phyloP scores from a whole-genome alignment of 1,140 invertebrate species.

The Scaptodrosophila lebanonensis region DNA sequence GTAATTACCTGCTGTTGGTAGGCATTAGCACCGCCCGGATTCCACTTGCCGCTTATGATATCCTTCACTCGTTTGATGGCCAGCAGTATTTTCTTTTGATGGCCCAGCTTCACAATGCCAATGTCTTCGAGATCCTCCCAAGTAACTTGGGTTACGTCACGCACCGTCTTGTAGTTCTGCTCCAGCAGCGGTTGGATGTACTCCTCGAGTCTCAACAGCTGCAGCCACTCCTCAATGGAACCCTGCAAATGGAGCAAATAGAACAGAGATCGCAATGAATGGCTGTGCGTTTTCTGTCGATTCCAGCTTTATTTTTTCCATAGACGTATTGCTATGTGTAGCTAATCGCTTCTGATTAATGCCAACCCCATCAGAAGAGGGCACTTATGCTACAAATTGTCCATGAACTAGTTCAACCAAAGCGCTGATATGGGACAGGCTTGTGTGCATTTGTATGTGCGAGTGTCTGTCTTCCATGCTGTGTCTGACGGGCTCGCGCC shows the following conservation, averaged over 20 bases:
- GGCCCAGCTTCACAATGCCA: slow-evolving; percentile 95
- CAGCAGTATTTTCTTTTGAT: slow-evolving; percentile 98
- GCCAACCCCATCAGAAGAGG: slow-evolving; percentile 13
- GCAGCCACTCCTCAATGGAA: slow-evolving; percentile 95
- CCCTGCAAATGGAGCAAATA: slow-evolving; percentile 79
- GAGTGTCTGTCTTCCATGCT: slow-evolving; percentile 9
- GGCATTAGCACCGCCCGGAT: slow-evolving; percentile 66
- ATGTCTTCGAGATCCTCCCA: slow-evolving; percentile 99
- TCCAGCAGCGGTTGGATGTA: slow-evolving; percentile 91
- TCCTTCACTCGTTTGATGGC: slow-evolving; percentile 98
- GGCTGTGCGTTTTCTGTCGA: slow-evolving; percentile 23
- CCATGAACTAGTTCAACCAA: slow-evolving; percentile 65
- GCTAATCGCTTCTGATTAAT: slow-evolving; percentile 59
- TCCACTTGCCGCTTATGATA: slow-evolving; percentile 90
- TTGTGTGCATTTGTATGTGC: neutral
- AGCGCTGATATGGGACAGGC: slow-evolving; percentile 31
- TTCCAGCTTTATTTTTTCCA: slow-evolving; percentile 16
- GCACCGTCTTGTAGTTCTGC: slow-evolving; percentile 95
- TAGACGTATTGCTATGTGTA: neutral
- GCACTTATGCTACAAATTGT: slow-evolving; percentile 58
- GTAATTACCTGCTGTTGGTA: slow-evolving; percentile 76
- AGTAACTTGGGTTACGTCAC: slow-evolving; percentile 94
- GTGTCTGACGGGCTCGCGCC: slow-evolving; percentile 20
- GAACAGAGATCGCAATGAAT: slow-evolving; percentile 1
- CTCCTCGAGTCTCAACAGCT: slow-evolving; percentile 92